A percentile compares a stretch with the other conserved stretches of the same genome.
These are phyloP conservation scores for Budorcas taxicolor DNA, from an alignment of 2,113 vertebrate genomes.

Conservation along the genomic window DNA sequence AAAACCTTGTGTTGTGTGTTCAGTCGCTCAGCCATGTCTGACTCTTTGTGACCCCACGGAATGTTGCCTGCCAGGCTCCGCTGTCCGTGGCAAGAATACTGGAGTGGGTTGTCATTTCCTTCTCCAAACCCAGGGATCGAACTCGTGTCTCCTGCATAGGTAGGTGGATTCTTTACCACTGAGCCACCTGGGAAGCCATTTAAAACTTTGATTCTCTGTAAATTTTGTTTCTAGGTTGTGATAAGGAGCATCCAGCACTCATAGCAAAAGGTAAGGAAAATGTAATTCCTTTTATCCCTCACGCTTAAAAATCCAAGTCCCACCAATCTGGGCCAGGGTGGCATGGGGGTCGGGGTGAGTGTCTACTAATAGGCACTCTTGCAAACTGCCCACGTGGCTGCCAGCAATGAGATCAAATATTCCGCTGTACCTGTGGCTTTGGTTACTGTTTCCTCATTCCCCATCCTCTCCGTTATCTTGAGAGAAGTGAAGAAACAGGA, in stretches of 20 bases:
- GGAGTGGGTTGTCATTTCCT: not conserved
- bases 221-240: not conserved
- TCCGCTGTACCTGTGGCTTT: accelerated
- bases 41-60: not conserved
- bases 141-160: not conserved
- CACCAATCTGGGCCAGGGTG: not conserved
- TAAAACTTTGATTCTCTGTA: not conserved
- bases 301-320: not conserved
- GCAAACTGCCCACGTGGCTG: not conserved
- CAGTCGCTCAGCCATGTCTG: not conserved
- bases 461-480: too few relatives aligned
- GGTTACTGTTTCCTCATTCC: too few relatives aligned
- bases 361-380: not conserved
- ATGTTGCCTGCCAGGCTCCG: accelerated
- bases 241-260: not conserved
- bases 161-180: not conserved
- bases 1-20: not conserved
- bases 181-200: not conserved
- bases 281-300: not conserved
- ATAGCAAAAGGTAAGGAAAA: not conserved
- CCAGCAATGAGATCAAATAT: not conserved
- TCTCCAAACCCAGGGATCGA: not conserved
- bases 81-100: not conserved
- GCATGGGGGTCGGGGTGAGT: not conserved
- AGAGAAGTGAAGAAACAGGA: not conserved